These are phyloP conservation scores for Thunnus albacares DNA, from an alignment of 2,797 vertebrate genomes.

Conservation along the genomic window DNA sequence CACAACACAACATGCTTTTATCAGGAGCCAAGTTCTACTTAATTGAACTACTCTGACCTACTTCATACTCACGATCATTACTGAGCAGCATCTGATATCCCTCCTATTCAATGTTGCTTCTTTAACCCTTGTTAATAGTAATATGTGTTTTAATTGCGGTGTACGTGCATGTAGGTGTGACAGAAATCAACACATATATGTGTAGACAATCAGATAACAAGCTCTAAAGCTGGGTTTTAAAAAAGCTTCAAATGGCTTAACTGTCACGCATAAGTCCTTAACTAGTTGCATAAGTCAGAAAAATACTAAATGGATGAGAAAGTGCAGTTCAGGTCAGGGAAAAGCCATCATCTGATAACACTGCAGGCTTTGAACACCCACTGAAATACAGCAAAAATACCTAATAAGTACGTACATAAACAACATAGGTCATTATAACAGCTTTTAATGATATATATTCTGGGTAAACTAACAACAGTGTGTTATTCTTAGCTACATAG, in stretches of 20 bases:
- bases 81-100: background rate
- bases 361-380: background rate
- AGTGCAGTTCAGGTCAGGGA: background rate
- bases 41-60: background rate
- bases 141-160: no score
- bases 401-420: background rate
- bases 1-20: background rate
- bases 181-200: no score
- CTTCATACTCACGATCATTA: background rate
- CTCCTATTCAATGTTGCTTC: background rate
- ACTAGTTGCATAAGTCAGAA: conserved; percentile 2
- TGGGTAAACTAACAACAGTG: background rate
- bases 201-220: background rate
- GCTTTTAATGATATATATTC: background rate
- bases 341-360: background rate
- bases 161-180: no score
- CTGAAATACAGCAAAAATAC: background rate
- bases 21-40: background rate
- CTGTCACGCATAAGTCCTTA: background rate
- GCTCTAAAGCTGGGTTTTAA: background rate
- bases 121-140: no score
- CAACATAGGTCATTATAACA: background rate
- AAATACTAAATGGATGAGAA: background rate
- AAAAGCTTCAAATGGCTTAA: no score
- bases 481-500: conserved; percentile 9